Conservation (phyloP, 2,888 invertebrate species). For the Yponomeuta cagnagella region DNA sequence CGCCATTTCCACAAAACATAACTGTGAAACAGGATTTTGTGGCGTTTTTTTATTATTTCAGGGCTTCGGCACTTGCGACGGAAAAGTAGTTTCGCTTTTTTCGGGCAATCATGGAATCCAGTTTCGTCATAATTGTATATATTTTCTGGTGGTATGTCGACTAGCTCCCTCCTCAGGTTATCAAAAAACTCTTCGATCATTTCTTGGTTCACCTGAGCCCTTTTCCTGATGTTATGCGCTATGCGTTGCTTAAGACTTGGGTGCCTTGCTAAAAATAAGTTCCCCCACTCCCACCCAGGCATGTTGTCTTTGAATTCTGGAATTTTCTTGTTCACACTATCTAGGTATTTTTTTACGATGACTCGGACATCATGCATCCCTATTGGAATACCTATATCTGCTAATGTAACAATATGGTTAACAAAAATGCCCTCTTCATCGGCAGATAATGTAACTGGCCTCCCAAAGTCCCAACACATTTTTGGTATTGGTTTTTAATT, state of each 20-base stretch:
- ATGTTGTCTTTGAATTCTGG: constrained; percentile 23
- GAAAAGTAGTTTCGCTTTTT: constrained; percentile 25
- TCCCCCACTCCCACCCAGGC: constrained; percentile 21
- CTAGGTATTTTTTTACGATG: constrained; percentile 11
- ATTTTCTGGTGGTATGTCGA: constrained; percentile 20
- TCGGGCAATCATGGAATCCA: constrained; percentile 26
- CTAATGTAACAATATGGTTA: constrained; percentile 21
- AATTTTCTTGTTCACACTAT: constrained; percentile 20
- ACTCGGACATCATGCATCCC: constrained; percentile 18
- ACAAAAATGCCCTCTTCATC: constrained; percentile 21
- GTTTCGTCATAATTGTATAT: constrained; percentile 24
- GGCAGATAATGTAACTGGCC: constrained; percentile 19
- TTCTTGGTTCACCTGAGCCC: constrained; percentile 8
- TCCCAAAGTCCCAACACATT: constrained; percentile 16
- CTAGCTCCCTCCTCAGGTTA: not conserved
- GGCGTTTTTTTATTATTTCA: constrained; percentile 25
- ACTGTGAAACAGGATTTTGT: constrained; percentile 28
- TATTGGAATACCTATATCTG: constrained; percentile 22
- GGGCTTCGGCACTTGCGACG: constrained; percentile 24
- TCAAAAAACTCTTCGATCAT: constrained; percentile 8
- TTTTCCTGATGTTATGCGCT: constrained; percentile 9
- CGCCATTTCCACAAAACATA: constrained; percentile 27
- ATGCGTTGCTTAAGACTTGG: constrained; percentile 18
- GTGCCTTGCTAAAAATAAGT: constrained; percentile 20
- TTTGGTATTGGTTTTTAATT: constrained; percentile 19